Evolutionary conservation across 2,113 vertebrate genomes (phyloP), one percentile per base, ranked within the genome.

Genomic region (Heliornis fulica): DNA sequence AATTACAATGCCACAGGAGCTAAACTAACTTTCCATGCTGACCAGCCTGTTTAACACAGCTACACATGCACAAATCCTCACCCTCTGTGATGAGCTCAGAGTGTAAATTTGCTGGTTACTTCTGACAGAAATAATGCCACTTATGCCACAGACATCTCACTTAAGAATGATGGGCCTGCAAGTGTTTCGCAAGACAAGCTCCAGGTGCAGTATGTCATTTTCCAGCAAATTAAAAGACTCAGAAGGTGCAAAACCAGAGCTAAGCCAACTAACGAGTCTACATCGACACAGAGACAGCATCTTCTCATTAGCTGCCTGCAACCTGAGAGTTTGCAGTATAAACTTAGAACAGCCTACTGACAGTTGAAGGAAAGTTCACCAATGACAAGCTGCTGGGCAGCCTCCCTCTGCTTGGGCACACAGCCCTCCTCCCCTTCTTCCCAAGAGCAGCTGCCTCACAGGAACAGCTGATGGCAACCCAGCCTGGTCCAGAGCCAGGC

Each of bases 401-500:
- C 50, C 45, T 56, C 69, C 48, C 69, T 59, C 50, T 60, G 48
- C 80, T 43, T 32, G 65, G 85, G 80, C 65, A 93, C 57, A 71
- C 8, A 48, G 88, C 69, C 90, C 68, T 74, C 34, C 75, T 51
- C 70, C 65, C 64, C 89, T 83, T n/a, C 68, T 96, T 69, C 85
- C 28, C 11, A 59, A 77, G 46, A 89, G 77, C 94, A 97, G 96
- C 96, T 96, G 96, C 78, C 72, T 90, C 50, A 19, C 32, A 15
- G 88, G 51, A 96, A 96, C 94, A 97, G 95, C 93, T 96, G 94
- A 96, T 28, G 31, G 92, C 64, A 90, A 90, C 36, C 18, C 76
- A 83, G 53, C 46, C 93, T 96, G 93, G 90, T 66, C 56, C 92
- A 60, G 25, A 90, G 93, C 93, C 96, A 96, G 51, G 22, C 43